Conservation (phyloP, 2,113 vertebrate species). For the Maccullochella peelii region DNA sequence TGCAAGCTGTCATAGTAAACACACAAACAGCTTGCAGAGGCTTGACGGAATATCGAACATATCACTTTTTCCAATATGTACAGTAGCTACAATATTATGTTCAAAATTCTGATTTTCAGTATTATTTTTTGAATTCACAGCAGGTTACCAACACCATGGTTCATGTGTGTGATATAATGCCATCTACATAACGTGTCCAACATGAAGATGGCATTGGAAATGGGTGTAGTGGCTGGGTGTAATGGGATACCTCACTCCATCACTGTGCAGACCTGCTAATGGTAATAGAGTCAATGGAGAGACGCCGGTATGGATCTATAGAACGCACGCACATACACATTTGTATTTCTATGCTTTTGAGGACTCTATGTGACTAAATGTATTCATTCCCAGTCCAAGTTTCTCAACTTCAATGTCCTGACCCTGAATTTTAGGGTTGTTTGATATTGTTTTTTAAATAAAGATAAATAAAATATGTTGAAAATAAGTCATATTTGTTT, state of each 20-base stretch:
- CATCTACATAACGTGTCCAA: not conserved
- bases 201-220: not conserved
- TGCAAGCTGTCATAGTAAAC: slow-evolving; percentile 29
- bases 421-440: not conserved
- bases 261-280: slow-evolving; percentile 3
- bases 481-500: not conserved
- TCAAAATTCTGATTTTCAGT: not conserved
- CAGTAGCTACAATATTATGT: not conserved
- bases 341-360: not conserved
- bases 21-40: slow-evolving; percentile 20
- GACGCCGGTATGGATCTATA: not conserved
- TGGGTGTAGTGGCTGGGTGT: not conserved
- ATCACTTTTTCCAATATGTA: not conserved
- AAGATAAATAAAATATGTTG: not conserved
- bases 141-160: not conserved
- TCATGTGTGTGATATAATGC: not conserved
- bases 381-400: not conserved
- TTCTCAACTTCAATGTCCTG: not conserved
- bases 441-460: not conserved
- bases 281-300: not conserved
- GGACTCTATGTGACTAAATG: not conserved
- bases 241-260: not conserved
- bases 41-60: slow-evolving; percentile 25
- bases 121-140: not conserved
- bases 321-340: not conserved